A percentile compares a stretch with the other conserved stretches of the same genome.
Evolutionary conservation across 2,888 invertebrate species (phyloP).

Genomic region (Brachycybe producta): DNA sequence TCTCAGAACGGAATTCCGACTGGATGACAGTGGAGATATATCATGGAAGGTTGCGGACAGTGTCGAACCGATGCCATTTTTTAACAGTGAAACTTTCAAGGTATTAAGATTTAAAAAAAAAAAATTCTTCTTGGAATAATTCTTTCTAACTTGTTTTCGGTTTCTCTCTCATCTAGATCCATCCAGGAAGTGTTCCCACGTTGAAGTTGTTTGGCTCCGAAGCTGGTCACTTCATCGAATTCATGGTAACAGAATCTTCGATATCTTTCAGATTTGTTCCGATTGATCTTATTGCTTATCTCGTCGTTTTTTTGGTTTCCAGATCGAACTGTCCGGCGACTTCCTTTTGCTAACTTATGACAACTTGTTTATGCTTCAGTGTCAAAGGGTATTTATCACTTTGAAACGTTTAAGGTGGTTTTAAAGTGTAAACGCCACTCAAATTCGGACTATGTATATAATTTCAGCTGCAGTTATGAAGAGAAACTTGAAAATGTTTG

Average conservation of each 20-base stretch:
- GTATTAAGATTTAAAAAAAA: conserved; percentile 26
- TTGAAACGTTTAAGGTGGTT: too few species aligned
- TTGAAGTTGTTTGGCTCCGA: conserved; percentile 12
- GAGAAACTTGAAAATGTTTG: too few species aligned
- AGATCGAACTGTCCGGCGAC: conserved; percentile 44
- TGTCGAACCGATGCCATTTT: conserved; percentile 45
- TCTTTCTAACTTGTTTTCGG: background rate
- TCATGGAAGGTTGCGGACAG: conserved; percentile 47
- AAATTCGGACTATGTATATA: too few species aligned
- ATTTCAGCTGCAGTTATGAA: too few species aligned
- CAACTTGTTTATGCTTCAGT: conserved; percentile 48
- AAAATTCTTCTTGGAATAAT: background rate
- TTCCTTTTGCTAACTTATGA: conserved; percentile 46
- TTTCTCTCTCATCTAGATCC: background rate
- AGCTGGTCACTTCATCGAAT: conserved; percentile 49
- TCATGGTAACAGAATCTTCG: conserved; percentile 27
- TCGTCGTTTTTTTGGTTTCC: conserved; percentile 25
- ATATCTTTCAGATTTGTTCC: background rate
- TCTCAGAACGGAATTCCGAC: conserved; percentile 37
- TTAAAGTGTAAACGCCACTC: too few species aligned
- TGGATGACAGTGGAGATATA: conserved; percentile 50
- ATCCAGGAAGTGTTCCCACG: background rate
- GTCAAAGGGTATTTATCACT: conserved; percentile 39
- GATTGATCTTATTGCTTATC: background rate
- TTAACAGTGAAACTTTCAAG: conserved; percentile 56